Evolutionary conservation across 2,888 invertebrate species (phyloP), one percentile per base, ranked within the genome.

Genomic region (Palloptera scutellata): DNA sequence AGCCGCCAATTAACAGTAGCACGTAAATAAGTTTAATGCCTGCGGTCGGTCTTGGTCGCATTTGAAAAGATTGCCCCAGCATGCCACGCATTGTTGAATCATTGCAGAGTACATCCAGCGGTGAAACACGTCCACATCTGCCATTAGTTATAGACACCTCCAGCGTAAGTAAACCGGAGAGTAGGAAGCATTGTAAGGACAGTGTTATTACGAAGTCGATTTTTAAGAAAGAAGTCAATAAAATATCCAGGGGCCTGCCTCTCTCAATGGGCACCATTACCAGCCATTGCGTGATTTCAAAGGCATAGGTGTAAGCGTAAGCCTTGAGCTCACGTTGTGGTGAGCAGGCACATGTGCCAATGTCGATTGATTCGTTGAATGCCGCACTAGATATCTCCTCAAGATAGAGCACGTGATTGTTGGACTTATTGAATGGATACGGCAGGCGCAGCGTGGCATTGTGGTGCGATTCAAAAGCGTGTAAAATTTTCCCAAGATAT

Each of bases 261-360:
- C 43, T 15, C 15, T 61, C 60, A 8, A 66, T 15, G 1, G 73
- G 73, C 45, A 73, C 43, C 43, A 73, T 64, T 0, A 72, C 11
- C 48, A 72, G 70, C 67, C 65, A 71, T 51, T 70, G 62, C 5
- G 48, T 17, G 20, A 73, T 41, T 61, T 71, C 72, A 19, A 60
- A 64, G 0, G 73, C 70, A 66, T 71, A 71, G 4, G 72, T 68
- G 42, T 43, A 71, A 3, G 66, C 66, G 5, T 30, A 20, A 0
- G 17, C 42, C 17, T 70, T 64, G 45, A 52, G 52, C 0, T 12
- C 10, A 1, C n/a, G 4, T 5, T n/a, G 4, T 48, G 48, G n/a
- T 15, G 48, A n/a, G 5, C 1, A 3, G 11, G 15, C 15, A 2
- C 9, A 4, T 5, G 15, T 11, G 8, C n/a, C 48, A 10, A 48